phyloP scores from a whole-genome alignment of 2,113 vertebrate genomes.

The Tetrao urogallus region DNA sequence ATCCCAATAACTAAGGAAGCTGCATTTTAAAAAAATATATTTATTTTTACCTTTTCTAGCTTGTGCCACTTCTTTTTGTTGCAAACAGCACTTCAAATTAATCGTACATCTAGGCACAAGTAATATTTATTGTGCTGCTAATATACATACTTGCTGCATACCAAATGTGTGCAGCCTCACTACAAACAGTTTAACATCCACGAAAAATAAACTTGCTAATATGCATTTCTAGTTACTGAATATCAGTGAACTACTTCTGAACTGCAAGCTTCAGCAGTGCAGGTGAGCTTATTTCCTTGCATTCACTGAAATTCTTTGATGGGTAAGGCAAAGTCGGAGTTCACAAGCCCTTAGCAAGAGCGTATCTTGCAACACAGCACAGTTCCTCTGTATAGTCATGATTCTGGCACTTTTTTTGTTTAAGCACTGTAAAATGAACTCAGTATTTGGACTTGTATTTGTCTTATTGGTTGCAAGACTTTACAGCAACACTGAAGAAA shows the following conservation, averaged over 20 bases:
- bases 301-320: not conserved
- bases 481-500: not conserved
- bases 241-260: not conserved
- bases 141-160: not conserved
- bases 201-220: not conserved
- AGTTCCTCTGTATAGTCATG: not conserved
- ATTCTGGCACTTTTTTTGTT: not conserved
- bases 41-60: not conserved
- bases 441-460: not conserved
- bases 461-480: not conserved
- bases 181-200: not conserved
- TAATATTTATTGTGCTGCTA: not conserved
- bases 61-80: not conserved
- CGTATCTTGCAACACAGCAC: not conserved
- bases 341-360: not conserved
- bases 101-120: not conserved
- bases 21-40: not conserved
- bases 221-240: not conserved
- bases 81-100: not conserved
- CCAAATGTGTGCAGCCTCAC: not conserved
- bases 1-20: not conserved
- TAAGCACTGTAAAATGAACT: not conserved
- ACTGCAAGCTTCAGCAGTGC: not conserved
- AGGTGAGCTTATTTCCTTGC: not conserved
- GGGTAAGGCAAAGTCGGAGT: not conserved